A percentile compares a stretch with the other conserved stretches of the same genome.
Evolutionary conservation across 2,113 vertebrate species (phyloP).

Genomic region (Laticauda laticaudata): DNA sequence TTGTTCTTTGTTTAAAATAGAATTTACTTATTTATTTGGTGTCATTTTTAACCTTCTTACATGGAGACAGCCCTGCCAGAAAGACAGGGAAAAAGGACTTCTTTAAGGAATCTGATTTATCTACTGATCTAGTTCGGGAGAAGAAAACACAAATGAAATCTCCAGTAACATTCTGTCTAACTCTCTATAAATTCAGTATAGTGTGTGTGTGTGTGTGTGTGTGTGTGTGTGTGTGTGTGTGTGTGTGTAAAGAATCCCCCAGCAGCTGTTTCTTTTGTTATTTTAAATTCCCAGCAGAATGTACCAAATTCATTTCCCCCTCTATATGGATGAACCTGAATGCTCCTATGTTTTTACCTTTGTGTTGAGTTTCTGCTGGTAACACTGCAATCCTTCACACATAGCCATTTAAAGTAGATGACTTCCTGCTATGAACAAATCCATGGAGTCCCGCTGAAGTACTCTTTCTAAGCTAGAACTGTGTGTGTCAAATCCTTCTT

Average conservation of each 20-base stretch:
- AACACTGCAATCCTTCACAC: too few species aligned
- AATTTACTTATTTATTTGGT: neutral
- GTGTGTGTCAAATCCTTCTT: neutral
- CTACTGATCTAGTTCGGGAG: neutral
- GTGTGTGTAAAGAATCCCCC: too few species aligned
- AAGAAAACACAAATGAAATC: neutral
- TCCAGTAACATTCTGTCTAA: neutral
- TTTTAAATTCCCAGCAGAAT: neutral
- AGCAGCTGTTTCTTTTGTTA: neutral
- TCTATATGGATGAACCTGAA: neutral
- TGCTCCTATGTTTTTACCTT: neutral
- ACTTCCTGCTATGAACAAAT: neutral
- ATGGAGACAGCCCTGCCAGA: neutral
- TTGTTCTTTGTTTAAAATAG: neutral
- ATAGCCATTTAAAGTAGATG: neutral
- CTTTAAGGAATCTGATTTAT: constrained; percentile 3
- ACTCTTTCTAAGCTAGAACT: neutral
- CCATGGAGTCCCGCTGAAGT: neutral
- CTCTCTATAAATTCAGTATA: neutral
- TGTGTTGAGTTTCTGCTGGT: neutral
- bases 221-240: too few species aligned
- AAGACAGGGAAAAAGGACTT: neutral
- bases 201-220: too few species aligned
- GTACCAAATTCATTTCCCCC: neutral
- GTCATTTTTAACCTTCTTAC: neutral